Percentiles rank a stretch among this genome's conserved stretches.
Evolutionary conservation across 2,888 invertebrate genomes (phyloP).

Genomic region (Pammene fasciana): DNA sequence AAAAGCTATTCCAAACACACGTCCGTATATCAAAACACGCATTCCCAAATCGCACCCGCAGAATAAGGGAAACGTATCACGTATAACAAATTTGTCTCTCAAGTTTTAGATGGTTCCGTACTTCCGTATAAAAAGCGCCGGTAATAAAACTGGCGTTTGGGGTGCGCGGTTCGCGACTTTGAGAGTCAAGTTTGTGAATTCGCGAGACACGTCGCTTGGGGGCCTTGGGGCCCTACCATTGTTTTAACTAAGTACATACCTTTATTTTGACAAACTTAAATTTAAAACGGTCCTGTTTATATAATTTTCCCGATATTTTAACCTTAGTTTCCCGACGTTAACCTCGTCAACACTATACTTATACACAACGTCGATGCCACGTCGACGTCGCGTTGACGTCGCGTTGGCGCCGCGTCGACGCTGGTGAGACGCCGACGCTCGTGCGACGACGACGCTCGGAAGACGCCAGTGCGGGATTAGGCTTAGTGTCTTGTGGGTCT

Average conservation of each 20-base stretch:
- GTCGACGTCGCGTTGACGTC: too few species aligned
- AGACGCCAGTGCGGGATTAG: too few species aligned
- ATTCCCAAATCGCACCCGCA: constrained; percentile 32
- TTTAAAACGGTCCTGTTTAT: too few species aligned
- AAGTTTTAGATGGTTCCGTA: constrained; percentile 39
- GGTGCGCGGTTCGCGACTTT: constrained; percentile 38
- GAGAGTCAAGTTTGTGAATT: constrained; percentile 42
- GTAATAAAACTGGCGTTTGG: constrained; percentile 42
- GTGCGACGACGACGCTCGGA: too few species aligned
- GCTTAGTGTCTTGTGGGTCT: too few species aligned
- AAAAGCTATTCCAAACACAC: background rate
- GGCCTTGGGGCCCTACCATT: constrained; percentile 18
- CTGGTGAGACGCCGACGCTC: too few species aligned
- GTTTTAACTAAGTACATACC: background rate
- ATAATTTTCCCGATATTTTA: too few species aligned
- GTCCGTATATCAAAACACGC: constrained; percentile 18
- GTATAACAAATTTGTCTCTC: constrained; percentile 41
- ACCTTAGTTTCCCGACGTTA: too few species aligned
- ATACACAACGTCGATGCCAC: too few species aligned
- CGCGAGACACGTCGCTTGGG: constrained; percentile 36
- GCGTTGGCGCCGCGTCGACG: too few species aligned
- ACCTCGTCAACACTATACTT: too few species aligned
- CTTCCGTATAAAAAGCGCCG: constrained; percentile 37
- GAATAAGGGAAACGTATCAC: constrained; percentile 40
- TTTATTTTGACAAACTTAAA: too few species aligned